Percentiles rank a stretch among this genome's conserved stretches.
Conservation (phyloP, 2,797 vertebrate species). For the Toxotes lorentzi region DNA sequence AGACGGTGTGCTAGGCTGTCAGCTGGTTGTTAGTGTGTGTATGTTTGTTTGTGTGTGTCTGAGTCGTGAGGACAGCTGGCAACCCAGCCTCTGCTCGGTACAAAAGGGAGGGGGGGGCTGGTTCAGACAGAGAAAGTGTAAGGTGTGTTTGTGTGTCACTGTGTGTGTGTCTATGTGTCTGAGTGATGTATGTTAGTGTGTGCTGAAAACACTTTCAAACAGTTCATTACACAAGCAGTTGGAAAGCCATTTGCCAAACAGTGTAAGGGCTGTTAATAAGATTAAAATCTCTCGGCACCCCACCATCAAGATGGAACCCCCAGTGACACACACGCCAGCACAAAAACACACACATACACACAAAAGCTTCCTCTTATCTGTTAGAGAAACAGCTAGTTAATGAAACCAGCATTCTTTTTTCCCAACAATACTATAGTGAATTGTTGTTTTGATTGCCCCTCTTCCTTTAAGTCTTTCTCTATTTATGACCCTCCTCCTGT, state of each 20-base stretch:
- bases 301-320: slow-evolving; percentile 66
- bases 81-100: slow-evolving; percentile 52
- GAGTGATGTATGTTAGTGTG: slow-evolving; percentile 68
- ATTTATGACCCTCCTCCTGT: slow-evolving; percentile 29
- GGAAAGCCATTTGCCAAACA: slow-evolving; percentile 83
- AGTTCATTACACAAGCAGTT: slow-evolving; percentile 83
- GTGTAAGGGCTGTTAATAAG: slow-evolving; percentile 81
- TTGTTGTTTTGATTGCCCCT: slow-evolving; percentile 56
- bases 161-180: slow-evolving; percentile 45
- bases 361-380: slow-evolving; percentile 13
- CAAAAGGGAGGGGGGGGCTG: slow-evolving; percentile 15
- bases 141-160: slow-evolving; percentile 22
- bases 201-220: slow-evolving; percentile 77
- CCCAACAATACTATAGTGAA: slow-evolving; percentile 39
- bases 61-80: slow-evolving; percentile 59
- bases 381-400: slow-evolving; percentile 57
- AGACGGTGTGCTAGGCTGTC: slow-evolving; percentile 25
- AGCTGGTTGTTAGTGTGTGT: slow-evolving; percentile 30
- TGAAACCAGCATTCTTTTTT: slow-evolving; percentile 41
- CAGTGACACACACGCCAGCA: slow-evolving; percentile 41
- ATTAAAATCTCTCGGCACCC: slow-evolving; percentile 79
- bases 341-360: slow-evolving; percentile 26
- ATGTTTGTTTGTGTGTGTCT: slow-evolving; percentile 33
- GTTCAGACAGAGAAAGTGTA: slow-evolving; percentile 27
- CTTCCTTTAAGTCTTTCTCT: slow-evolving; percentile 32